Percentiles rank a stretch among this genome's conserved stretches.
Evolutionary conservation across 2,113 vertebrate genomes (phyloP).

Genomic region (Nerophis ophidion): DNA sequence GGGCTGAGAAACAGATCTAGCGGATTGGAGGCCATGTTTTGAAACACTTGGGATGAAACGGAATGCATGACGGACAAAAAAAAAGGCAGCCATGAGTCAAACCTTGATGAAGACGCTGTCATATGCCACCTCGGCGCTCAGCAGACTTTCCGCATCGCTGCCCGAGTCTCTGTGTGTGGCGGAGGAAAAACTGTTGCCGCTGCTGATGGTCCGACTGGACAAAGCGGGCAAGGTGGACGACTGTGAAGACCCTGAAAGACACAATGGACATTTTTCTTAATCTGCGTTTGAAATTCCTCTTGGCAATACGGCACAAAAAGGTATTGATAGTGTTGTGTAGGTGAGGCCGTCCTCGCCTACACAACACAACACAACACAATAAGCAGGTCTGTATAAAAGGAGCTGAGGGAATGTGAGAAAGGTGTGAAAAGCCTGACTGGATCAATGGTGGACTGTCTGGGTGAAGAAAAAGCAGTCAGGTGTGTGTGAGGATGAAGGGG

Average conservation of each 20-base stretch:
- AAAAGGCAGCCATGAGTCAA: neutral
- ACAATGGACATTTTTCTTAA: conserved; percentile 3
- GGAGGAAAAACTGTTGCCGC: conserved; percentile 47
- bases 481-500: conserved; percentile 4
- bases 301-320: no score
- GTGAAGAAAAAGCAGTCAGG: conserved; percentile 28
- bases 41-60: no score
- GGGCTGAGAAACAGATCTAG: no score
- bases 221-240: conserved; percentile 31
- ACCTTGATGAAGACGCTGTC: conserved; percentile 70
- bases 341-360: no score
- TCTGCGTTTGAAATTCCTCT: no score
- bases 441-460: conserved; percentile 49
- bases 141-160: conserved; percentile 65
- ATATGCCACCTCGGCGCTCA: conserved; percentile 56
- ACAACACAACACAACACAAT: conserved; percentile 1
- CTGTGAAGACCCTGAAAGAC: conserved; percentile 54
- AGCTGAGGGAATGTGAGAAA: conserved; percentile 46
- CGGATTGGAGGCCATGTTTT: no score
- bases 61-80: no score
- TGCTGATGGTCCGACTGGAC: conserved; percentile 43
- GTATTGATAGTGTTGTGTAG: no score
- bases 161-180: conserved; percentile 59
- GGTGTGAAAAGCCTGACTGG: conserved; percentile 45
- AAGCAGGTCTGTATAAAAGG: conserved; percentile 33